These are phyloP conservation scores for Brachyrhaphis roseni DNA, from an alignment of 2,797 vertebrate species.

Conservation along the genomic window DNA sequence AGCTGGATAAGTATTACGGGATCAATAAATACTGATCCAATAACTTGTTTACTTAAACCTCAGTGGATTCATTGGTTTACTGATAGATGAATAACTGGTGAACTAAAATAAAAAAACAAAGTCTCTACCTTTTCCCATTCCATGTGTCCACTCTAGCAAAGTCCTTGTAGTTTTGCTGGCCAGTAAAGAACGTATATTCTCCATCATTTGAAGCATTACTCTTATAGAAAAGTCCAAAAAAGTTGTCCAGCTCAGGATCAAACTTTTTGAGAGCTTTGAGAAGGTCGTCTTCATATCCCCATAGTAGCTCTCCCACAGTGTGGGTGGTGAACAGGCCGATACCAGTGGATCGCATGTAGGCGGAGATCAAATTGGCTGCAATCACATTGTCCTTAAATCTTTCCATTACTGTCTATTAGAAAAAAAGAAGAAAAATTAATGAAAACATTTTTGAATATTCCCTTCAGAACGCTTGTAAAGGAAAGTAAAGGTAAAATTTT, in stretches of 20 bases:
- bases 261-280: constrained; percentile 74
- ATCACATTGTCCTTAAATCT: not conserved
- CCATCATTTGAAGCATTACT: constrained; percentile 91
- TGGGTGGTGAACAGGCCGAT: constrained; percentile 83
- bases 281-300: constrained; percentile 91
- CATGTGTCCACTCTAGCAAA: constrained; percentile 90
- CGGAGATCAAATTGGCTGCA: constrained; percentile 10
- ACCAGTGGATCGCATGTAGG: constrained; percentile 53
- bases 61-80: constrained; percentile 1
- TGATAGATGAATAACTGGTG: not conserved
- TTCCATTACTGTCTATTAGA: constrained; percentile 73
- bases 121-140: constrained; percentile 86
- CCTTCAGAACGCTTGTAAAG: not conserved
- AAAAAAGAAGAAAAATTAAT: not conserved
- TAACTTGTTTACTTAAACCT: not conserved
- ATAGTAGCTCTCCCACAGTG: constrained; percentile 87
- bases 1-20: too few species aligned
- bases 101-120: not conserved
- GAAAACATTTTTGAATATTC: not conserved
- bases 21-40: not conserved
- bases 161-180: constrained; percentile 86
- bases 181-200: constrained; percentile 90
- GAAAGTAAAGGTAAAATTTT: not conserved
- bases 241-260: constrained; percentile 64
- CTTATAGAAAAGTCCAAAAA: constrained; percentile 93